Conservation (phyloP, 1,140 invertebrate species). For the Eriocheir sinensis region DNA sequence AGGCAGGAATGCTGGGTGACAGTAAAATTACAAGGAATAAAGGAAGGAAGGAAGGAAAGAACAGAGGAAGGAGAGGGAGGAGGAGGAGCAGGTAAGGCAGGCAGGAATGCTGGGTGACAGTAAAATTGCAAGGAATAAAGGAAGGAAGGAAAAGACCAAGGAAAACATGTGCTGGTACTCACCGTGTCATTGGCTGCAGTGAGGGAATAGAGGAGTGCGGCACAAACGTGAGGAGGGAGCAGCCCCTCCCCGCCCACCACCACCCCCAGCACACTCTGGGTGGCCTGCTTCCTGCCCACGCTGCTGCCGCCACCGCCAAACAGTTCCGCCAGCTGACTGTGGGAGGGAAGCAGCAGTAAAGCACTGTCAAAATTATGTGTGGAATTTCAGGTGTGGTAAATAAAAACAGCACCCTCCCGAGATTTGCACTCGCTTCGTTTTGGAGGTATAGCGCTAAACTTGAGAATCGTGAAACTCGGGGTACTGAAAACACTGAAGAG, state of each 20-base stretch:
- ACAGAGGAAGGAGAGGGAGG: background rate
- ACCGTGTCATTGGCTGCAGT: background rate
- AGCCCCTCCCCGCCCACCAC: background rate
- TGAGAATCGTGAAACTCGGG: no score
- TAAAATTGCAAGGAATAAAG: background rate
- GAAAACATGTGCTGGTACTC: background rate
- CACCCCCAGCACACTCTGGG: constrained; percentile 24
- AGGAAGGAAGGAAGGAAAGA: background rate
- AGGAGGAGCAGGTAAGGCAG: background rate
- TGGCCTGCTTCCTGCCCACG: background rate
- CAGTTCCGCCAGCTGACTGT: background rate
- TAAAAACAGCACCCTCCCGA: no score
- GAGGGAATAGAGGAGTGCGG: constrained; percentile 32
- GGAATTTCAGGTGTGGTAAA: no score
- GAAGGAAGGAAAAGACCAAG: background rate
- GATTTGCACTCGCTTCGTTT: no score
- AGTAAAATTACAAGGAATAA: background rate
- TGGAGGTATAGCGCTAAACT: no score
- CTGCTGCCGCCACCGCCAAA: background rate
- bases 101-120: background rate
- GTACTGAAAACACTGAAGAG: no score
- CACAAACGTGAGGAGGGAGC: constrained; percentile 25
- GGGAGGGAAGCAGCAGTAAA: no score
- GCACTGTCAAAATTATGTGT: no score
- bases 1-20: background rate